Evolutionary conservation across 2,888 invertebrate genomes (phyloP).

Genomic region (Graphium colonna): DNA sequence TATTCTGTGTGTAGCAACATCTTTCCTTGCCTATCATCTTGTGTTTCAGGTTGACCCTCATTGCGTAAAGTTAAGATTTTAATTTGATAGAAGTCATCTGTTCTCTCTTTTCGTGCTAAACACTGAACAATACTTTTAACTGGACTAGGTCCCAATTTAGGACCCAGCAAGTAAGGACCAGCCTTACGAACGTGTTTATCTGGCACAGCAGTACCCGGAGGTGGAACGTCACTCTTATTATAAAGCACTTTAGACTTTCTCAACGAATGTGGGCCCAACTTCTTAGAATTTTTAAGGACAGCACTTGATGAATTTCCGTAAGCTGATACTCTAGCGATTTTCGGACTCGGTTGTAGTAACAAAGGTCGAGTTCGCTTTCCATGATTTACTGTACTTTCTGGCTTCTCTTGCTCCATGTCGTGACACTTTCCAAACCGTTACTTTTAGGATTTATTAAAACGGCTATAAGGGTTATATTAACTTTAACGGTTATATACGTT

Average conservation of each 20-base stretch:
- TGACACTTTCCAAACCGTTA: slow-evolving; percentile 26
- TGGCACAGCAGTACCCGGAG: slow-evolving; percentile 74
- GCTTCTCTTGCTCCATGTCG: slow-evolving; percentile 67
- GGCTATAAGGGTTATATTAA: not conserved
- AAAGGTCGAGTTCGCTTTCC: slow-evolving; percentile 73
- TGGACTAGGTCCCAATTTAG: slow-evolving; percentile 85
- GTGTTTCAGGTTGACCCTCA: slow-evolving; percentile 81
- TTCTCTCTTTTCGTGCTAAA: slow-evolving; percentile 84
- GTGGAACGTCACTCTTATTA: slow-evolving; percentile 63
- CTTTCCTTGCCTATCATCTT: slow-evolving; percentile 88
- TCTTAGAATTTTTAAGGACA: slow-evolving; percentile 53
- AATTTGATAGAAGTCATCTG: slow-evolving; percentile 83
- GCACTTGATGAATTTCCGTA: slow-evolving; percentile 55
- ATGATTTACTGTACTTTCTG: slow-evolving; percentile 60
- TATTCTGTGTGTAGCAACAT: slow-evolving; percentile 89
- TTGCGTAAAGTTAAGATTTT: slow-evolving; percentile 81
- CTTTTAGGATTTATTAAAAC: not conserved
- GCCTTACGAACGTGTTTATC: slow-evolving; percentile 79
- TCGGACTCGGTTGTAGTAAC: slow-evolving; percentile 63
- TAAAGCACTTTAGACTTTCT: slow-evolving; percentile 52
- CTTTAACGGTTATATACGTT: slow-evolving; percentile 2
- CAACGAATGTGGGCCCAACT: slow-evolving; percentile 42
- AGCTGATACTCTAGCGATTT: slow-evolving; percentile 59
- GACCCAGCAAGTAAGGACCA: slow-evolving; percentile 85
- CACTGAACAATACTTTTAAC: slow-evolving; percentile 89